Percentiles rank a stretch among this genome's conserved stretches.
phyloP scores from a whole-genome alignment of 2,888 invertebrate species.

The Arrhopalites spinosus region DNA sequence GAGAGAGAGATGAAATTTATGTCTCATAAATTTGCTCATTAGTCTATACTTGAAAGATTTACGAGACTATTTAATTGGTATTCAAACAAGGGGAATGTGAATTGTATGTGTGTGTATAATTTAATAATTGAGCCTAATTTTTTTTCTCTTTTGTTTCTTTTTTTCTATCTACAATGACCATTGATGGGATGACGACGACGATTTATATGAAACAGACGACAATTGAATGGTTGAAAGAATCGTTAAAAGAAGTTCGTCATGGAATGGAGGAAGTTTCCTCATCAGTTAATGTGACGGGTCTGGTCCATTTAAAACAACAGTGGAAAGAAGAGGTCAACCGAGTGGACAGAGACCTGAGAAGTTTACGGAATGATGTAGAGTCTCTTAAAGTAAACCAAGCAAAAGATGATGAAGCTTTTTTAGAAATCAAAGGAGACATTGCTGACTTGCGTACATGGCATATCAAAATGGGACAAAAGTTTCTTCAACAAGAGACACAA shows the following conservation, averaged over 20 bases:
- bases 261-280: conserved; percentile 46
- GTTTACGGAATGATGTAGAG: conserved; percentile 44
- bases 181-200: neutral
- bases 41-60: conserved; percentile 12
- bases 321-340: conserved; percentile 38
- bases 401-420: conserved; percentile 43
- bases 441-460: conserved; percentile 51
- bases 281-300: conserved; percentile 48
- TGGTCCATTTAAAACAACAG: conserved; percentile 44
- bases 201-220: conserved; percentile 36
- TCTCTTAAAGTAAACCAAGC: conserved; percentile 39
- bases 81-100: conserved; percentile 11
- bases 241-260: conserved; percentile 43
- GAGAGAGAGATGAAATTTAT: too few species aligned
- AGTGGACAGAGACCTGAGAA: conserved; percentile 42
- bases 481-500: conserved; percentile 36
- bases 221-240: conserved; percentile 48
- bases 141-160: neutral
- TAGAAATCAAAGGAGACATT: conserved; percentile 46
- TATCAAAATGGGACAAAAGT: conserved; percentile 51
- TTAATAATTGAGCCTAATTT: neutral
- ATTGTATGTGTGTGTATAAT: neutral
- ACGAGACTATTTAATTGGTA: conserved; percentile 16
- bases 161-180: neutral
- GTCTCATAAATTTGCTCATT: conserved; percentile 13